Conservation (phyloP, 1,140 invertebrate species). For the Neocloeon triangulifer region DNA sequence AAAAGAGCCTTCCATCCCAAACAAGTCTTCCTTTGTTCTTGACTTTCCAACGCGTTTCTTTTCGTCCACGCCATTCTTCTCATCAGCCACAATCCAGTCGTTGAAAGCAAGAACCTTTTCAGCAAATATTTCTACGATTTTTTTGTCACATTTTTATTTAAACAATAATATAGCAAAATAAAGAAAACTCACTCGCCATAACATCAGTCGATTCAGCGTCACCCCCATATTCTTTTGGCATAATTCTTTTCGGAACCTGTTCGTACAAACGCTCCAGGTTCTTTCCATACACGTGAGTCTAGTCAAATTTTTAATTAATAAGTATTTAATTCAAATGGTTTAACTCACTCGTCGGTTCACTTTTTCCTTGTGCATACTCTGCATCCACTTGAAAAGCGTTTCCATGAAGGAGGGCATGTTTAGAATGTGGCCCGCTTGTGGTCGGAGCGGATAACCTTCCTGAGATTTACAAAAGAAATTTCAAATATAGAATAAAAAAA, state of each 20-base stretch:
- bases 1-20: too few species aligned
- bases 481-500: too few species aligned
- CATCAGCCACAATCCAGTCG: too few species aligned
- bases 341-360: slow-evolving; percentile 23
- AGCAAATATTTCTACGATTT: neutral
- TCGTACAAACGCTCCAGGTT: neutral
- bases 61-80: too few species aligned
- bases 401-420: slow-evolving; percentile 23
- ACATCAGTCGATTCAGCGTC: neutral
- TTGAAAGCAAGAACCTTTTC: neutral
- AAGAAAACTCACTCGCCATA: neutral
- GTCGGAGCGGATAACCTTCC: slow-evolving; percentile 26
- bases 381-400: slow-evolving; percentile 21
- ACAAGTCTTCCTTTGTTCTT: too few species aligned
- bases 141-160: neutral
- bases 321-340: too few species aligned
- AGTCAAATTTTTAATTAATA: too few species aligned
- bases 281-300: neutral
- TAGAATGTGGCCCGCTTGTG: slow-evolving; percentile 27
- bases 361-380: slow-evolving; percentile 22
- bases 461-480: too few species aligned
- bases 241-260: neutral
- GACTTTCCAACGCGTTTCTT: too few species aligned
- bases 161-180: too few species aligned
- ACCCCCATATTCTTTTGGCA: slow-evolving; percentile 1